Evolutionary conservation across 2,113 vertebrate species (phyloP).

Genomic region (Antechinus flavipes): DNA sequence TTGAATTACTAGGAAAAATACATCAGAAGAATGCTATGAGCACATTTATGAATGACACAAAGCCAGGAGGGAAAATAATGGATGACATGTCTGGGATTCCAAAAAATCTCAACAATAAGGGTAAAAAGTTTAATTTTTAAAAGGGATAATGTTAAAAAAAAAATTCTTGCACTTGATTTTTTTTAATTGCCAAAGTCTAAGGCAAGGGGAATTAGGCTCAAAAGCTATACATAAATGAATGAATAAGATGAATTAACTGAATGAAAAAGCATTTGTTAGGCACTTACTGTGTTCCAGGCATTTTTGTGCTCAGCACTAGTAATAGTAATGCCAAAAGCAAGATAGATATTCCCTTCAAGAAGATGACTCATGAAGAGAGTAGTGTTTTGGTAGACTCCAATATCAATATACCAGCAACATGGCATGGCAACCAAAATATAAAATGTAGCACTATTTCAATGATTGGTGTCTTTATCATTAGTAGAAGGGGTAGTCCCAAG

Average conservation of each 20-base stretch:
- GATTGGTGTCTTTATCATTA: neutral
- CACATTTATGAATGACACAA: neutral
- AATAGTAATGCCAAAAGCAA: neutral
- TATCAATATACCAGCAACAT: neutral
- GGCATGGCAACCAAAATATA: neutral
- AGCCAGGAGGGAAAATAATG: neutral
- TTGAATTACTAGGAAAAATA: neutral
- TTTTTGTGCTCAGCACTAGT: neutral
- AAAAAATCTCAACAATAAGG: neutral
- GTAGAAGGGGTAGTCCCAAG: neutral
- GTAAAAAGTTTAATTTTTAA: neutral
- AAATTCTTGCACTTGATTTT: neutral
- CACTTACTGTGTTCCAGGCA: neutral
- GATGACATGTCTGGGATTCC: neutral
- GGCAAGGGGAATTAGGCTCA: neutral
- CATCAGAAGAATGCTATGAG: neutral
- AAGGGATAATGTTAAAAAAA: neutral
- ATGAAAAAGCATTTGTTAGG: neutral
- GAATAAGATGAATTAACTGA: neutral
- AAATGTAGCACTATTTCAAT: neutral
- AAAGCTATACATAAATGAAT: neutral
- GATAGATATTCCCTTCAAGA: neutral
- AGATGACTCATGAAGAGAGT: neutral
- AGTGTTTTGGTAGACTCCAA: neutral
- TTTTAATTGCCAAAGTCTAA: neutral